Evolutionary conservation across 2,888 invertebrate genomes (phyloP), one percentile per base, ranked within the genome.

Genomic region (Sphecodes monilicornis): DNA sequence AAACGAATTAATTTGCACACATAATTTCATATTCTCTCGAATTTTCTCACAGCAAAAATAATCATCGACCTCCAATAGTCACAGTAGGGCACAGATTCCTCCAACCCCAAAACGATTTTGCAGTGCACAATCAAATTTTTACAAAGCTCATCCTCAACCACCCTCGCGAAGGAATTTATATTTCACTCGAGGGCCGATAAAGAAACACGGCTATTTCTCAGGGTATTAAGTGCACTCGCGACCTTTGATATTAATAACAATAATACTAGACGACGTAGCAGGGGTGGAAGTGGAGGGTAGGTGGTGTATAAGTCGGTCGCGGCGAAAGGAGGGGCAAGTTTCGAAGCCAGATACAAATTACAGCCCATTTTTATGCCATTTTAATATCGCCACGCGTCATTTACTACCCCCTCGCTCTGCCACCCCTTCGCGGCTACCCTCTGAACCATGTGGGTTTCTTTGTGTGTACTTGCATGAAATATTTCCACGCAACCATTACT

Each of bases 341-440:
- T 94, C 92, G 92, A 94, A 92, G 91, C 91, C 92, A 91, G 93
- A 94, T 94, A 94, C 94, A 94, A 94, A 94, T 94, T 94, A 93
- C 94, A 92, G 92, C 94, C 94, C 94, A 94, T 94, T 94, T 94
- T 94, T 94, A 94, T 94, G 93, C 94, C 93, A 93, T 94, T 94
- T 94, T 94, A 94, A 94, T 94, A 94, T 94, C 93, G 92, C 93
- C 92, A 94, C 93, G 94, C 93, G 92, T 93, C 94, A 94, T 94
- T 94, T 94, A 94, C 92, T 94, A 93, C 93, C 92, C 93, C 92
- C 90, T 80, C 89, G 91, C 92, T 82, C 73, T 70, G 80, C 88
- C 71, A 80, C 84, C 88, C 76, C 73, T 77, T 77, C 66, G 41
- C 39, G 78, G 36, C 66, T 64, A 13, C 64, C 71, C 41, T 57